Base-by-base conservation (phyloP, 2,888 invertebrate species). In the Gnatocerus cornutus region DNA sequence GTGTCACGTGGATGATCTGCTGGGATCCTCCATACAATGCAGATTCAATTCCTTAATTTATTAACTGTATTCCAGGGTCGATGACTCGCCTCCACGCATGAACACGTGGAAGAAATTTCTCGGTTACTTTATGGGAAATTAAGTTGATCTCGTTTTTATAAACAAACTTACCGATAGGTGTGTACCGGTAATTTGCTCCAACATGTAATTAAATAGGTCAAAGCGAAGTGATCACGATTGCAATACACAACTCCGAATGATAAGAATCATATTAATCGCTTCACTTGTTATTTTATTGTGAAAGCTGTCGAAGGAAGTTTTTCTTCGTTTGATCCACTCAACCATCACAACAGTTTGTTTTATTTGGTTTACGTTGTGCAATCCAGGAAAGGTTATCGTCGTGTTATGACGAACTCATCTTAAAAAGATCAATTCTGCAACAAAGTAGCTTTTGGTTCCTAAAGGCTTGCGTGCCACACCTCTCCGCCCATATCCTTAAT, bases 181-280 rank as follows among this genome's bases (percentile, higher is more conserved):
- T 61, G 61, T 61, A 16, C 39, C 9, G 29, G 50, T 33, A 48
- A 61, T 61, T 61, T 59, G 14, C 59, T 59, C 30, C 33, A 48
- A 59, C 59, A 14, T 50, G 48, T 61, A 48, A 48, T 61, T 48
- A 61, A 61, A 61, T 61, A 50, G 61, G 61, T 33, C 39, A 46
- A 27, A 59, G 33, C 21, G 16, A 37, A 64, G 30, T 21, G 64
- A 55, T 52, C 52, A 43, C 52, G 41, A 43, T 45, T 45, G 64
- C 53, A 33, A 27, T 41, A 41, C 50, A 45, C 21, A 10, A 48
- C 50, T 52, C 50, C 39, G n/a, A 41, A 27, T 9, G 62, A 62
- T 62, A 68, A 62, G 30, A 12, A 62, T 55, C 68, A 46, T 53
- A 68, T 62, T 68, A 68, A 68, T 55, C 68, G 62, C 62, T 29